phyloP scores from a whole-genome alignment of 2,888 invertebrate species.

The Pyrgus malvae region DNA sequence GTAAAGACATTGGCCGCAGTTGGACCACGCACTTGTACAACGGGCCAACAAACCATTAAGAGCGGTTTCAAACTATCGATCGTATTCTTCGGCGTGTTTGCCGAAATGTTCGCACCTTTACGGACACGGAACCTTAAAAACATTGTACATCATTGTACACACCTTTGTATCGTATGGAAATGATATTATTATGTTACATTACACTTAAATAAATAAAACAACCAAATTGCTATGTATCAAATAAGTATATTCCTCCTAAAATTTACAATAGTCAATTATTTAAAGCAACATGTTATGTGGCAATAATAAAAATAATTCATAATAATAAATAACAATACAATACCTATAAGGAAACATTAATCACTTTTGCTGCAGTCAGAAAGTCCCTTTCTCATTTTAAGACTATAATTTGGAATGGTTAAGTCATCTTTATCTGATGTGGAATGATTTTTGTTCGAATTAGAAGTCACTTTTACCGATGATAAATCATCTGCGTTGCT shows the following conservation, averaged over 20 bases:
- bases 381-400: conserved; percentile 59
- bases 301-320: conserved; percentile 37
- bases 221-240: conserved; percentile 49
- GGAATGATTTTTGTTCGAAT: conserved; percentile 69
- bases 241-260: conserved; percentile 38
- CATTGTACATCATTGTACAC: too few relatives aligned
- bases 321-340: conserved; percentile 35
- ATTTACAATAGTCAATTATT: conserved; percentile 5
- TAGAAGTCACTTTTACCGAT: conserved; percentile 76
- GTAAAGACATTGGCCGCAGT: too few relatives aligned
- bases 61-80: too few relatives aligned
- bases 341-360: conserved; percentile 44
- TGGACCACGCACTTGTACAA: too few relatives aligned
- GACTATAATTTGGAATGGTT: conserved; percentile 73
- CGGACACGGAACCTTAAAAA: too few relatives aligned
- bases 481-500: conserved; percentile 81
- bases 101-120: too few relatives aligned
- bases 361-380: conserved; percentile 69
- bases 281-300: conserved; percentile 10
- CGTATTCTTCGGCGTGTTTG: too few relatives aligned
- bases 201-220: too few relatives aligned
- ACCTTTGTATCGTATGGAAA: too few relatives aligned
- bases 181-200: too few relatives aligned
- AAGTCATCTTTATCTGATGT: conserved; percentile 73
- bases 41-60: too few relatives aligned